A percentile compares a stretch with the other conserved stretches of the same genome.
phyloP scores from a whole-genome alignment of 2,113 vertebrate species.

The Budorcas taxicolor region DNA sequence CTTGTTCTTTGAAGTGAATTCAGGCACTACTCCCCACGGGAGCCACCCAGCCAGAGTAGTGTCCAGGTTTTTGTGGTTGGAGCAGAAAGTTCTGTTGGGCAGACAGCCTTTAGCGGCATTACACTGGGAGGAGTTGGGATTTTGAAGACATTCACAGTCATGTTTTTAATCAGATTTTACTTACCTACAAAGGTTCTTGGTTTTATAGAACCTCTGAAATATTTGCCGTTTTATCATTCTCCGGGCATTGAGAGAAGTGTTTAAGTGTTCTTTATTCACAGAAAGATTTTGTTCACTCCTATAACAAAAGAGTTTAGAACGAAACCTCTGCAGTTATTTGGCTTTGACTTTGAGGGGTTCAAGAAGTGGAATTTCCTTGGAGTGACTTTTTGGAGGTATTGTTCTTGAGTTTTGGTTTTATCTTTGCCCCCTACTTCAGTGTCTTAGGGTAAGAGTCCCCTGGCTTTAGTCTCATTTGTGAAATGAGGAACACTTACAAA shows the following conservation, averaged over 20 bases:
- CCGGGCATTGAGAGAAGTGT: not conserved
- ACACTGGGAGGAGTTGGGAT: not conserved
- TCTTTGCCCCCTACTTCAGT: not conserved
- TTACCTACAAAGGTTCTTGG: not conserved
- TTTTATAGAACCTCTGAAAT: not conserved
- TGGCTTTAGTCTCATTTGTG: not conserved
- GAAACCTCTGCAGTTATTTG: not conserved
- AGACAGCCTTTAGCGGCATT: not conserved
- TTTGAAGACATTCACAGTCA: not conserved
- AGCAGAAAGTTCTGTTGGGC: not conserved
- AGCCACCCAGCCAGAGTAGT: not conserved
- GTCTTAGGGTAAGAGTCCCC: not conserved
- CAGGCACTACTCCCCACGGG: not conserved
- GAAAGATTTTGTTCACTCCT: not conserved
- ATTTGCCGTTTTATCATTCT: not conserved
- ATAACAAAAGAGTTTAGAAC: not conserved
- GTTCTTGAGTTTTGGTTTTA: not conserved
- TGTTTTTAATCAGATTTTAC: not conserved
- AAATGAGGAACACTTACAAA: not conserved
- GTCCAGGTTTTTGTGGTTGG: not conserved
- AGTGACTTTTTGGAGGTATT: not conserved
- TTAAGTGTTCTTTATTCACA: not conserved
- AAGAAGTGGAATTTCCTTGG: not conserved
- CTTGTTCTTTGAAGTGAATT: not conserved
- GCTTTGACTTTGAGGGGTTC: not conserved